A percentile compares a stretch with the other conserved stretches of the same genome.
phyloP scores from a whole-genome alignment of 2,797 vertebrate genomes.

The Scolopax rusticola region DNA sequence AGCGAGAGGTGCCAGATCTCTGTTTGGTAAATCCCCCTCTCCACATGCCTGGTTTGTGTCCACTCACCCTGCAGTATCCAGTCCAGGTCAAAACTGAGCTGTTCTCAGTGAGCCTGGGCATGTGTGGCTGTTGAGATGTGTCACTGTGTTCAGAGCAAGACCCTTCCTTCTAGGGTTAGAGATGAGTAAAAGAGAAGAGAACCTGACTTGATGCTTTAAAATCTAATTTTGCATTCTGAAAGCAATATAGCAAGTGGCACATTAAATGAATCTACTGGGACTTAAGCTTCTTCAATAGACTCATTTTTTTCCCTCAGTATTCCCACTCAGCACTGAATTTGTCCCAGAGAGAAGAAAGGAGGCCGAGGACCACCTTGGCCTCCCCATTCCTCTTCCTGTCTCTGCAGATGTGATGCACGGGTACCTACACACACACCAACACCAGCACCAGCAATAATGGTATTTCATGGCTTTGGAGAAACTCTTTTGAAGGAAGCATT shows the following conservation, averaged over 20 bases:
- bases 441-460: background rate
- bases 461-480: background rate
- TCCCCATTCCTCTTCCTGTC: background rate
- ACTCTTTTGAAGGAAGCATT: background rate
- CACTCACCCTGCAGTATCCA: background rate
- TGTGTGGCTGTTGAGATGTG: background rate
- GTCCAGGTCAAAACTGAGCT: background rate
- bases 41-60: background rate
- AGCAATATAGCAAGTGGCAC: background rate
- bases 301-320: background rate
- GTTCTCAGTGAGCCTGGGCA: background rate
- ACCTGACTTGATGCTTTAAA: background rate
- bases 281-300: background rate
- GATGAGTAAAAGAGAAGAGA: background rate
- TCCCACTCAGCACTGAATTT: background rate
- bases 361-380: background rate
- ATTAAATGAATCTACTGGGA: background rate
- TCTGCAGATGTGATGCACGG: no score
- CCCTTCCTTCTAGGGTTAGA: background rate
- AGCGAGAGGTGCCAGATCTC: background rate
- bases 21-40: background rate
- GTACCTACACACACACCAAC: background rate
- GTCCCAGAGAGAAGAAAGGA: background rate
- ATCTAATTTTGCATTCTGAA: background rate
- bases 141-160: background rate